phyloP scores from a whole-genome alignment of 1,140 invertebrate species.

The Drosophila sturtevanti region DNA sequence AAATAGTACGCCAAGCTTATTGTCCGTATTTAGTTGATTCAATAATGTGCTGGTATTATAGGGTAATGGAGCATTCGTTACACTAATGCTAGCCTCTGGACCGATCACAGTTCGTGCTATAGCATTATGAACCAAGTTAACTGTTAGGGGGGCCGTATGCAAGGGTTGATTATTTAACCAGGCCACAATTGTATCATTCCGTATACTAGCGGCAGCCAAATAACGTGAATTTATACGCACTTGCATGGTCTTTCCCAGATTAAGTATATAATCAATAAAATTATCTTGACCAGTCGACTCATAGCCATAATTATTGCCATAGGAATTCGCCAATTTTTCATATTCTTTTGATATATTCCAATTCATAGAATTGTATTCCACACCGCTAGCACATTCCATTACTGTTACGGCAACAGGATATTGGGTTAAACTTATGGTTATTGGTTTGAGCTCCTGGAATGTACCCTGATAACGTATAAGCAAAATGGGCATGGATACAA shows the following conservation, averaged over 20 bases:
- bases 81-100: slow-evolving; percentile 83
- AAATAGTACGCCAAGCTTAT: slow-evolving; percentile 86
- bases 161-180: slow-evolving; percentile 88
- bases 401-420: slow-evolving; percentile 60
- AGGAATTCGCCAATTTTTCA: slow-evolving; percentile 40
- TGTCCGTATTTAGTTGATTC: slow-evolving; percentile 83
- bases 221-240: slow-evolving; percentile 64
- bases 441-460: slow-evolving; percentile 42
- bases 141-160: slow-evolving; percentile 87
- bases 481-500: slow-evolving; percentile 85
- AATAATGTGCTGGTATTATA: slow-evolving; percentile 69
- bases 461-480: slow-evolving; percentile 67
- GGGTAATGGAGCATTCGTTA: slow-evolving; percentile 88
- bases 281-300: slow-evolving; percentile 1
- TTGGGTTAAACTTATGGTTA: slow-evolving; percentile 53
- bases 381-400: slow-evolving; percentile 34
- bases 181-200: slow-evolving; percentile 82
- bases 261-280: slow-evolving; percentile 52
- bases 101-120: slow-evolving; percentile 82
- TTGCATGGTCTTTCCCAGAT: slow-evolving; percentile 51
- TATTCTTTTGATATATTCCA: slow-evolving; percentile 41
- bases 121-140: slow-evolving; percentile 86
- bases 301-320: slow-evolving; percentile 36
- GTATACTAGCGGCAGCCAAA: slow-evolving; percentile 80
- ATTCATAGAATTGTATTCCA: fast-evolving